Conservation (phyloP, 2,888 invertebrate genomes). For the Eupithecia centaureata region DNA sequence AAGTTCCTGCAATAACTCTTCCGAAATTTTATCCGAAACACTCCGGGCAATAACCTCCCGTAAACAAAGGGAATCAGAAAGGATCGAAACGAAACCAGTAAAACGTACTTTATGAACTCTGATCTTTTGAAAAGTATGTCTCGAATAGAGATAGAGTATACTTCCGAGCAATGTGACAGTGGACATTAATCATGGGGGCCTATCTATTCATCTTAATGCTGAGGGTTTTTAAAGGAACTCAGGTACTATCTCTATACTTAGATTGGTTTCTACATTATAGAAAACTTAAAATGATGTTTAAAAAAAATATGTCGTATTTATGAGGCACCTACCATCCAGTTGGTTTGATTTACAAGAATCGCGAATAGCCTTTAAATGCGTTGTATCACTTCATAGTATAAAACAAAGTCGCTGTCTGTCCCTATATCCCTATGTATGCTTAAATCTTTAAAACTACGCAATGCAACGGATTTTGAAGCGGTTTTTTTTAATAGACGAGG, state of each 20-base stretch:
- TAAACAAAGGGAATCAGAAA: constrained; percentile 44
- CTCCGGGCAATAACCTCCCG: constrained; percentile 40
- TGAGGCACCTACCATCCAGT: no score
- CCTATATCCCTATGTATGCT: no score
- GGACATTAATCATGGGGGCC: not conserved
- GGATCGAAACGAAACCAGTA: constrained; percentile 37
- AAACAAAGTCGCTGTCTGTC: no score
- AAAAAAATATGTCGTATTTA: no score
- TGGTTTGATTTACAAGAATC: no score
- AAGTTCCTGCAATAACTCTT: constrained; percentile 21
- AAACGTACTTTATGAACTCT: constrained; percentile 54
- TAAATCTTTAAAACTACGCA: no score
- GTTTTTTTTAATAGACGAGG: no score
- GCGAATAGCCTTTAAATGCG: no score
- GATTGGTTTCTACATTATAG: not conserved
- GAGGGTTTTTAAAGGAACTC: not conserved
- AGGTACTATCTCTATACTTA: not conserved
- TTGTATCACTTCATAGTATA: no score
- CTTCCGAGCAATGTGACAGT: constrained; percentile 9
- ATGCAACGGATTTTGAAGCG: no score
- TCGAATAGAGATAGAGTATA: constrained; percentile 33
- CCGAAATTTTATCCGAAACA: constrained; percentile 25
- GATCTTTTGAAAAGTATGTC: constrained; percentile 49
- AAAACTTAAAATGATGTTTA: no score
- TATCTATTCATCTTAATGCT: not conserved